phyloP scores from a whole-genome alignment of 2,888 invertebrate species.

The Helleia helle region DNA sequence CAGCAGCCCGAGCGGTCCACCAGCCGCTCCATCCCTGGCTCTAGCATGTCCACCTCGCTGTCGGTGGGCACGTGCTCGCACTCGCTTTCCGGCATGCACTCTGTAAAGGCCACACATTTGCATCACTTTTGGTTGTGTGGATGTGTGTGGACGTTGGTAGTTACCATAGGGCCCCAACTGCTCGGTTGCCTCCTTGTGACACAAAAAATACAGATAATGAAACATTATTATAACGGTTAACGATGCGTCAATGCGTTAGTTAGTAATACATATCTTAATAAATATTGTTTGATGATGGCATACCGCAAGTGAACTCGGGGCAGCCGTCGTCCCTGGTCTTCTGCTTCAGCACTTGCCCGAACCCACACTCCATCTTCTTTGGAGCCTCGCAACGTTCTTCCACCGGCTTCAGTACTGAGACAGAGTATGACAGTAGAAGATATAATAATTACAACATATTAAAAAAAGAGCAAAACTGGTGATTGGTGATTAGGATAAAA shows the following conservation, averaged over 20 bases:
- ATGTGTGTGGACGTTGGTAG: no score
- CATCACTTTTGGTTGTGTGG: no score
- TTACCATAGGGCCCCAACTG: no score
- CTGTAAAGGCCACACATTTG: no score
- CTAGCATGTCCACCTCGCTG: conserved; percentile 58
- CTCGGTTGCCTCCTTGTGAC: no score
- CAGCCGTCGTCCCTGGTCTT: conserved; percentile 79
- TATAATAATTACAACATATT: no score
- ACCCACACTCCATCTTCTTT: conserved; percentile 79
- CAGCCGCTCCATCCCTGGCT: conserved; percentile 75
- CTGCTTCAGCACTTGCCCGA: conserved; percentile 80
- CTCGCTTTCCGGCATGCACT: conserved; percentile 82
- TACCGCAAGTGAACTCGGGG: conserved; percentile 82
- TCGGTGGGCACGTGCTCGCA: conserved; percentile 70
- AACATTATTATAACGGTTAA: no score
- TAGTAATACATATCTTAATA: no score
- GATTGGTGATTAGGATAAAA: not conserved
- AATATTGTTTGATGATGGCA: no score
- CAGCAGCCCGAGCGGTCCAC: conserved; percentile 78
- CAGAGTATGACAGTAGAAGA: no score
- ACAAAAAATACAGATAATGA: no score
- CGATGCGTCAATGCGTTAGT: no score
- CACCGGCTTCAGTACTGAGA: conserved; percentile 66
- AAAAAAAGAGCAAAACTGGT: conserved; percentile 5
- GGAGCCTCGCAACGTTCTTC: conserved; percentile 74